Conservation (phyloP, 2,113 vertebrate species). For the Uria aalge region DNA sequence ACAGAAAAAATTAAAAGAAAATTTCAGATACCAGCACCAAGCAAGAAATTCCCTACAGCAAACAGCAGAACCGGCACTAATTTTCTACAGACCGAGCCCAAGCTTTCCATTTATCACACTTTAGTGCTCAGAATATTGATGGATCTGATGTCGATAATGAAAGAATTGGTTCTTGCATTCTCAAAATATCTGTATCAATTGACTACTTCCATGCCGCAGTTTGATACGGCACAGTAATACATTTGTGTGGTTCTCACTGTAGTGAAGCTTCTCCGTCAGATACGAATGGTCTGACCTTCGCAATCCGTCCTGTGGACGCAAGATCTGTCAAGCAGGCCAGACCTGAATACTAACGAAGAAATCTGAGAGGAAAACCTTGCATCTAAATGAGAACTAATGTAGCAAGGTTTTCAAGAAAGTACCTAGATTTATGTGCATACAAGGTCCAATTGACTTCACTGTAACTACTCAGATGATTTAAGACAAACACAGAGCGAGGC, state of each 20-base stretch:
- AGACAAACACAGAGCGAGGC: not conserved
- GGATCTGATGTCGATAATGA: constrained; percentile 40
- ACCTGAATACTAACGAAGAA: not conserved
- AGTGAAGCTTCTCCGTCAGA: not conserved
- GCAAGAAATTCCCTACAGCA: constrained; percentile 70
- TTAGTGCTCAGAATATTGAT: constrained; percentile 41
- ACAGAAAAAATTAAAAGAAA: constrained; percentile 78
- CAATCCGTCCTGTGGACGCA: not conserved
- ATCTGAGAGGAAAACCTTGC: constrained; percentile 9
- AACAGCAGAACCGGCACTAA: constrained; percentile 58
- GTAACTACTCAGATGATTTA: not conserved
- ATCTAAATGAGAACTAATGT: constrained; percentile 6
- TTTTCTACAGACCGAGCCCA: constrained; percentile 56
- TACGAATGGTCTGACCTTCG: rapidly evolving
- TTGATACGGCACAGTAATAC: constrained; percentile 7
- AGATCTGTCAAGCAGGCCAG: not conserved
- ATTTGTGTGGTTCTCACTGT: not conserved
- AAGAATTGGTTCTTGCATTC: not conserved
- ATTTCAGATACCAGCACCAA: constrained; percentile 78
- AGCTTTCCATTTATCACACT: constrained; percentile 28
- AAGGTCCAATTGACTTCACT: not conserved
- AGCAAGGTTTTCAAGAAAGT: not conserved
- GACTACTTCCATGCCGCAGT: not conserved
- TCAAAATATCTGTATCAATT: constrained; percentile 2
- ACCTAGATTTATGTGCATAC: not conserved